A percentile compares a stretch with the other conserved stretches of the same genome.
phyloP scores from a whole-genome alignment of 2,797 vertebrate genomes.

The Pagetopsis macropterus region DNA sequence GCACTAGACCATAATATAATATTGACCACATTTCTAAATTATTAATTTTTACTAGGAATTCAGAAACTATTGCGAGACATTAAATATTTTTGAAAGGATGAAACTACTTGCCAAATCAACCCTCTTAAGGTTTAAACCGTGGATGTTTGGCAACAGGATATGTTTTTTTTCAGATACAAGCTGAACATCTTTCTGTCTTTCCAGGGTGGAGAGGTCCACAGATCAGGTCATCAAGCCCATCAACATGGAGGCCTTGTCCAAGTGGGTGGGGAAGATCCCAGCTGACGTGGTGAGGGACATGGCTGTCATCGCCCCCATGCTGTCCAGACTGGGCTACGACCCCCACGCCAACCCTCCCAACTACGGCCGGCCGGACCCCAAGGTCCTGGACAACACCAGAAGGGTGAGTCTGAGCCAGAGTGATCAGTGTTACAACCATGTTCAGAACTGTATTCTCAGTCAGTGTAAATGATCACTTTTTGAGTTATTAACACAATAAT shows the following conservation, averaged over 20 bases:
- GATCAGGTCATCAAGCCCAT: conserved; percentile 99
- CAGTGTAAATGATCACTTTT: neutral
- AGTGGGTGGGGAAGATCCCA: conserved; percentile 98
- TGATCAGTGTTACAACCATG: neutral
- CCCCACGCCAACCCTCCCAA: conserved; percentile 96
- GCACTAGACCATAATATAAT: too few relatives aligned
- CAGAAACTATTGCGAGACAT: neutral
- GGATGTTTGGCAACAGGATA: neutral
- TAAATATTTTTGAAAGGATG: too few relatives aligned
- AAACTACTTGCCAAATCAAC: neutral
- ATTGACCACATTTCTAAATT: too few relatives aligned
- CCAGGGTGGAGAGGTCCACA: conserved; percentile 96
- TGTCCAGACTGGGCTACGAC: conserved; percentile 94
- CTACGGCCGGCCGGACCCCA: conserved; percentile 93
- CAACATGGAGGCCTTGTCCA: conserved; percentile 95
- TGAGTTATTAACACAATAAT: neutral
- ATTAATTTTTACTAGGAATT: neutral
- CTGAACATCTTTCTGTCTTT: conserved; percentile 33
- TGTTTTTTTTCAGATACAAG: neutral
- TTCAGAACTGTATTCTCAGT: neutral
- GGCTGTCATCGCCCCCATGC: conserved; percentile 95
- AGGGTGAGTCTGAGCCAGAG: conserved; percentile 86
- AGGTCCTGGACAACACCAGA: conserved; percentile 95
- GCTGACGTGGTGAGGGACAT: conserved; percentile 94
- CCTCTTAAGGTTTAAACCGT: neutral